A percentile compares a stretch with the other conserved stretches of the same genome.
Evolutionary conservation across 2,113 vertebrate species (phyloP).

Genomic region (Brachirus orientalis): DNA sequence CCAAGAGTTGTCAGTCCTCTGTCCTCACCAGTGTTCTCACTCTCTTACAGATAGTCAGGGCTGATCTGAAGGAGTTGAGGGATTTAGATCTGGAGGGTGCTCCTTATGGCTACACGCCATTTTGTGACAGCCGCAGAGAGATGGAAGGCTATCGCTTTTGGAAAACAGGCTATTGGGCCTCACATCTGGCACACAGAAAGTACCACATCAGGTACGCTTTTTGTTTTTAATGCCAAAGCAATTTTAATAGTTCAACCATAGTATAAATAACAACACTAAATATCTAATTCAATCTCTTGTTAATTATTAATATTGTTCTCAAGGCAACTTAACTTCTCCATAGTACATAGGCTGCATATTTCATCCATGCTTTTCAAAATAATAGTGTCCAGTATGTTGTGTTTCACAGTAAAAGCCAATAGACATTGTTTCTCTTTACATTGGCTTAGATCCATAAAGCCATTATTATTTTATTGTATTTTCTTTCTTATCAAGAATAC

Average conservation of each 20-base stretch:
- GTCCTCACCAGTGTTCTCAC: neutral
- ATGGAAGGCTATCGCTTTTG: constrained; percentile 99
- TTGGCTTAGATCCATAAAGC: constrained; percentile 7
- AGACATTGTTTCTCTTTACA: no score
- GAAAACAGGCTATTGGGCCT: constrained; percentile 96
- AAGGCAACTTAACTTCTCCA: no score
- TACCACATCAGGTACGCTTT: constrained; percentile 93
- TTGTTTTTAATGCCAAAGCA: no score
- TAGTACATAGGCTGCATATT: no score
- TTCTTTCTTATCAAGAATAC: no score
- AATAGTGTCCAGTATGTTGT: neutral
- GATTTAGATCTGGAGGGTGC: constrained; percentile 91
- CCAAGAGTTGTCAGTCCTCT: neutral
- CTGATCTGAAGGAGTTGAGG: constrained; percentile 92
- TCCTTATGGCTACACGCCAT: constrained; percentile 96
- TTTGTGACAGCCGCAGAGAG: constrained; percentile 94
- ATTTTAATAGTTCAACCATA: neutral
- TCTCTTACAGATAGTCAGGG: constrained; percentile 88
- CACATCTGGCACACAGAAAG: constrained; percentile 90
- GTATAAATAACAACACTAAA: neutral
- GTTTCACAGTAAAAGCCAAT: neutral
- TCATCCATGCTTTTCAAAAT: constrained; percentile 1
- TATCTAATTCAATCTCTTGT: neutral
- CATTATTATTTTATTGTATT: neutral
- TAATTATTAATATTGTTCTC: no score